Base-by-base conservation (phyloP, 2,797 vertebrate species). In the Myotis myotis region DNA sequence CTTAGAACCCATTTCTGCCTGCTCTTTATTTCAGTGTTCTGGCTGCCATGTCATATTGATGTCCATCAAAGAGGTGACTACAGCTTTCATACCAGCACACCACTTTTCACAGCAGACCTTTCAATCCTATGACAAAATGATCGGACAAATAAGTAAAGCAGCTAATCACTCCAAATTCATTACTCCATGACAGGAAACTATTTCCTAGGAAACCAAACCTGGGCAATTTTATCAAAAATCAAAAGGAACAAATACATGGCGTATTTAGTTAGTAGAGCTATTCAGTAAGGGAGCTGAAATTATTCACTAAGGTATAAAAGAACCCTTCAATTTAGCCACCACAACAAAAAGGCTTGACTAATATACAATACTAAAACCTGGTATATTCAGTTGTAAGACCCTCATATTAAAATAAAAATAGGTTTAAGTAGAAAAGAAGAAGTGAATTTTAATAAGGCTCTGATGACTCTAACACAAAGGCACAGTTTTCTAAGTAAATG, bases 161-260 rank as follows among this genome's bases (percentile, higher is more conserved):
- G 89, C 86, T 95, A 96, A 96, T 97, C 83, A 96, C 53, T 70
- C 74, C 44, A 96, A 94, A 96, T 95, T 89, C 71, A 92, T 97
- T 95, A 78, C 76, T 95, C 38, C 57, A 89, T 20, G 38, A 68
- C 47, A 87, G 55, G 94, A 28, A 88, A 93, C 30, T 66, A 96
- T 95, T 96, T 96, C 95, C 94, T 94, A 93, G 94, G 96, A 96
- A 96, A 97, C 87, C 44, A 93, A 97, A 95, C 60, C 88, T 95
- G 25, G 44, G 60, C 49, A 95, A 92, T 96, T 96, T 96, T 96
- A 72, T 93, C 57, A 79, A 97, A 96, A 95, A 91, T 87, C 87
- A 95, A 95, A 97, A 82, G 87, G 68, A 97, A 94, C 30, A 95
- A 95, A 95, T 94, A 96, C 62, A 96, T 96, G 68, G 23, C 76